Base-by-base conservation (phyloP, 2,113 vertebrate species). In the Triplophysa rosa region DNA sequence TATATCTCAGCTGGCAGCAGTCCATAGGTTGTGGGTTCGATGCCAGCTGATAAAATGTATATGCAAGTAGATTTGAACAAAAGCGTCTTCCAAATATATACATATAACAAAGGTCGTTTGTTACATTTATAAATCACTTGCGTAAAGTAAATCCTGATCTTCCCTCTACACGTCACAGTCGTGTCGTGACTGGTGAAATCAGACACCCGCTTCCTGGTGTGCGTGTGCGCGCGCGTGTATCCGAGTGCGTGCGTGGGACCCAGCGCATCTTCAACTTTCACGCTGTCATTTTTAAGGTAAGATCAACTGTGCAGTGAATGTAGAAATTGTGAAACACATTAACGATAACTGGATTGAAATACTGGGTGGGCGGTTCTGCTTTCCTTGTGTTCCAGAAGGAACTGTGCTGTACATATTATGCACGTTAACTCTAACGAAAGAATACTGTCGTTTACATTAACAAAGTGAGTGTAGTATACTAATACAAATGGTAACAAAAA, bases 171-270 rank as follows among this genome's bases (percentile, higher is more conserved):
- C 70, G 78, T 83, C 71, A 65, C 47, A 52, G 2, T 54, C 47
- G 10, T 65, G n/a, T 23, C 58, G 56, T 47, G 23, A 19, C 69
- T 40, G 12, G 12, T 74, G 81, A 70, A 79, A 79, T 26, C 9
- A 33, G 52, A 77, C 67, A 23, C 58, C 47, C 42, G 29, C 79
- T 84, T 84, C 83, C 83, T 84, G 83, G 75, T 81, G 42, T 67
- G 61, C 11, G 29, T 33, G 26, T 24, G 10, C 4, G 17, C 8
- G 65, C 13, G 47, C 42, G 56, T n/a, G 11, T 2, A 49, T 14
- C 7, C 26, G 70, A 23, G 29, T 26, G 80, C 45, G 26, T 63
- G 47, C 19, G 69, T 66, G 62, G 33, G 33, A 40, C 19, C 29
- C 24, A n/a, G 66, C 19, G 54, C 54, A 58, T 58, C 49, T 45